phyloP scores from a whole-genome alignment of 2,113 vertebrate genomes.

The Litocranius walleri region DNA sequence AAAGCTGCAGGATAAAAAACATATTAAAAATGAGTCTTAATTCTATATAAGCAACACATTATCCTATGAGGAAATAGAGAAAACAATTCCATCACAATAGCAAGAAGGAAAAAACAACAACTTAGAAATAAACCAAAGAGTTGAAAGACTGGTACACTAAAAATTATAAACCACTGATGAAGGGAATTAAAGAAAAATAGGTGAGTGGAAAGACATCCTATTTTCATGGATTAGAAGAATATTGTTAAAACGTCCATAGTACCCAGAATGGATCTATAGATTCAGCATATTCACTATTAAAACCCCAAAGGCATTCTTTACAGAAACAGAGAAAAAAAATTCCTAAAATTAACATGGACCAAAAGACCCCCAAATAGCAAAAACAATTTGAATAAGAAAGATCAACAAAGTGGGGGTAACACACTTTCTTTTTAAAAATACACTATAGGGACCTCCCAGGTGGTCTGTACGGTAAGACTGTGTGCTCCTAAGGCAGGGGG shows the following conservation, averaged over 20 bases:
- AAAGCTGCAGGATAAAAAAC: not conserved
- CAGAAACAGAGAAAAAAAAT: not conserved
- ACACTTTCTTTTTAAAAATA: not conserved
- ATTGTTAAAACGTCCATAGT: not conserved
- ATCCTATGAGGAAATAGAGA: not conserved
- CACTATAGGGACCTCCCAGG: not conserved
- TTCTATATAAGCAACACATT: not conserved
- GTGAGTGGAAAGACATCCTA: not conserved
- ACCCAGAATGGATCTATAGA: not conserved
- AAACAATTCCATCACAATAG: not conserved
- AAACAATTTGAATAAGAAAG: not conserved
- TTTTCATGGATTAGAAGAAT: not conserved
- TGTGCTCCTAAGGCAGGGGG: not conserved
- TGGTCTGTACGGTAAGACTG: not conserved
- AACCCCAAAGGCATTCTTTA: not conserved
- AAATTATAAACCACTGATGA: not conserved
- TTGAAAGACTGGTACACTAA: not conserved
- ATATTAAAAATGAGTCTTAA: not conserved
- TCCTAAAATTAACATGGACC: not conserved
- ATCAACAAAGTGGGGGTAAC: not conserved
- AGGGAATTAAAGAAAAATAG: not conserved
- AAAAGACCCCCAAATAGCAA: not conserved
- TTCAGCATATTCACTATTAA: not conserved
- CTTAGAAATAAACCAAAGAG: not conserved
- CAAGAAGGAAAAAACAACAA: not conserved